Base-by-base conservation (phyloP, 2,113 vertebrate genomes). In the Albula glossodonta region DNA sequence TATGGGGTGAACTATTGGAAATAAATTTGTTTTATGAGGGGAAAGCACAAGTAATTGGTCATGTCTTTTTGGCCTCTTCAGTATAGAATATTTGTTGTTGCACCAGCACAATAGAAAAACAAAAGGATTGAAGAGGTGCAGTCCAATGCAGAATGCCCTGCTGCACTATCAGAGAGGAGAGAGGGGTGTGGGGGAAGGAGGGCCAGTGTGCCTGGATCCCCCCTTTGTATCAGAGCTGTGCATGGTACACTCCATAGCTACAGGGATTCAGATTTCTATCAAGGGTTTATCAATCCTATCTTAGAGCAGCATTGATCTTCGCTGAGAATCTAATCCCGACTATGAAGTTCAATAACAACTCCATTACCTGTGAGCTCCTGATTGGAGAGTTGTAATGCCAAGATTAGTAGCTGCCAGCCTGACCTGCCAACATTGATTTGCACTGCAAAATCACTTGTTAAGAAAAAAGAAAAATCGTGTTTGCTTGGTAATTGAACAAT, bases 261-360 rank as follows among this genome's bases (percentile, higher is more conserved):
- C 94, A 91, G 97, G 96, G 97, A 97, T 97, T 97, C 97, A 97
- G 96, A 97, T 97, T 97, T 96, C 96, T 98, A 98, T 98, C 97
- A 97, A 96, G 96, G 96, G 95, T 97, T 98, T 98, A 98, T 98
- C 97, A 98, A 97, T 97, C 97, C 97, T 97, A 98, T 98, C 97
- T 98, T 97, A 96, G 96, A 93, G 95, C 96, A 91, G 96, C 97
- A 98, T 98, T 98, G 97, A 98, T 98, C 97, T 97, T 96, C 96
- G 94, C 96, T 95, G 96, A 97, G 97, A 97, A 98, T 98, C 97
- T 98, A 98, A 98, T 98, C 97, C 97, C 96, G 96, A 97, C 97
- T 97, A 98, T 98, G 97, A 98, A 98, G 97, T 97, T 98, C 97
- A 98, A 98, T 98, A 98, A 98, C 97, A 97, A 98, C 97, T 98